These are phyloP conservation scores for Platycnemis pennipes DNA, from an alignment of 2,888 invertebrate species.

Conservation along the genomic window DNA sequence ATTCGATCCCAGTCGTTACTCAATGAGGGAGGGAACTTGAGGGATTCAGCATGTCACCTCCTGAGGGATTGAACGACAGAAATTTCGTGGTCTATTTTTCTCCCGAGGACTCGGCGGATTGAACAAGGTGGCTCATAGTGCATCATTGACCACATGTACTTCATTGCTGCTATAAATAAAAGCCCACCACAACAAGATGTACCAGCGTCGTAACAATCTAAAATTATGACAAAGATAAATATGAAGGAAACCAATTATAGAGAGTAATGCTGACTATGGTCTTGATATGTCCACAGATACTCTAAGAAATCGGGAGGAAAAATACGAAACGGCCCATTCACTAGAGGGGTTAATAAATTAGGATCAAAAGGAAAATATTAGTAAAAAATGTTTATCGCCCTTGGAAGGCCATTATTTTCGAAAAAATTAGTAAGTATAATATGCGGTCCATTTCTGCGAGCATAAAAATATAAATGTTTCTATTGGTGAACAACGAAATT, in stretches of 20 bases:
- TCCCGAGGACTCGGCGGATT: not conserved
- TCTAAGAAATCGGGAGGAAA: not conserved
- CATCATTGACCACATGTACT: not conserved
- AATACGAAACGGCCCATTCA: not conserved
- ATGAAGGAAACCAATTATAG: not conserved
- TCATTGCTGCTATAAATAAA: slow-evolving; percentile 2
- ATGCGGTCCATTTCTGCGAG: no score
- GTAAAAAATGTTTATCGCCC: no score
- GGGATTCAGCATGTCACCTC: not conserved
- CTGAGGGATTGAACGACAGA: not conserved
- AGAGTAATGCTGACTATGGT: not conserved
- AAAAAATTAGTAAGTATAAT: no score
- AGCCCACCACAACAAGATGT: not conserved
- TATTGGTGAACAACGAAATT: no score
- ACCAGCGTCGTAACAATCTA: not conserved
- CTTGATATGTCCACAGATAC: not conserved
- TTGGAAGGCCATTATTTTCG: no score
- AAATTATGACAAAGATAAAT: not conserved
- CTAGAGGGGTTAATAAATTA: not conserved
- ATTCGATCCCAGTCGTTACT: not conserved
- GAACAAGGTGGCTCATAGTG: not conserved
- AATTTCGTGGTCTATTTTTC: not conserved
- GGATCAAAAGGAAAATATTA: not conserved
- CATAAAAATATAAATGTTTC: no score
- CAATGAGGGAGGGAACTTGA: not conserved